Evolutionary conservation across 2,797 vertebrate species (phyloP).

Genomic region (Typhlichthys subterraneus): DNA sequence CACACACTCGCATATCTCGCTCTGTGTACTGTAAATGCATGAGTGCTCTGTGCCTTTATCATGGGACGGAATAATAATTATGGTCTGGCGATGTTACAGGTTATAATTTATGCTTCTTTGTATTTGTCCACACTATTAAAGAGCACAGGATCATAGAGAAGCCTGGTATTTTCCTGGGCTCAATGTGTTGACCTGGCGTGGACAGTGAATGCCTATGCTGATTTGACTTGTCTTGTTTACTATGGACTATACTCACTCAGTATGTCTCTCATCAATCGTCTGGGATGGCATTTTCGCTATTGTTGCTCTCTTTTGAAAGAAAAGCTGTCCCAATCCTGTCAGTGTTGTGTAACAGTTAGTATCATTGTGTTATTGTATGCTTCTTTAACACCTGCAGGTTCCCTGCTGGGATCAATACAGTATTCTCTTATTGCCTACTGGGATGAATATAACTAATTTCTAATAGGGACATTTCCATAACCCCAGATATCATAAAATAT

Average conservation of each 20-base stretch:
- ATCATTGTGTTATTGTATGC: neutral
- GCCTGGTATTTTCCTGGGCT: neutral
- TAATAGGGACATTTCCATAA: too few species aligned
- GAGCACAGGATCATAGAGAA: neutral
- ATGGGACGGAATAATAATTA: neutral
- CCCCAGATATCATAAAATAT: too few species aligned
- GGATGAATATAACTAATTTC: too few species aligned
- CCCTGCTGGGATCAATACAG: too few species aligned
- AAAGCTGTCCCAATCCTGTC: slow-evolving; percentile 10
- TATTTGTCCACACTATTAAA: neutral
- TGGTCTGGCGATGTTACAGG: neutral
- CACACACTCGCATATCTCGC: too few species aligned
- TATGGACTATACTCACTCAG: too few species aligned
- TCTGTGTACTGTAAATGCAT: neutral
- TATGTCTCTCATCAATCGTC: too few species aligned
- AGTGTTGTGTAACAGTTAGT: slow-evolving; percentile 37
- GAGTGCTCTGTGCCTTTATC: neutral
- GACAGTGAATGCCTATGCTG: neutral
- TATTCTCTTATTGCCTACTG: too few species aligned
- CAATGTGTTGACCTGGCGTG: too few species aligned
- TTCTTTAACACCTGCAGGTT: too few species aligned
- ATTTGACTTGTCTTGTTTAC: neutral
- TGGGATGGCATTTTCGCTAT: slow-evolving; percentile 4
- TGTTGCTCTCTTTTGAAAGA: slow-evolving; percentile 1
- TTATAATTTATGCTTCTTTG: neutral